A percentile compares a stretch with the other conserved stretches of the same genome.
Conservation (phyloP, 2,113 vertebrate genomes). For the Campylorhamphus procurvoides region DNA sequence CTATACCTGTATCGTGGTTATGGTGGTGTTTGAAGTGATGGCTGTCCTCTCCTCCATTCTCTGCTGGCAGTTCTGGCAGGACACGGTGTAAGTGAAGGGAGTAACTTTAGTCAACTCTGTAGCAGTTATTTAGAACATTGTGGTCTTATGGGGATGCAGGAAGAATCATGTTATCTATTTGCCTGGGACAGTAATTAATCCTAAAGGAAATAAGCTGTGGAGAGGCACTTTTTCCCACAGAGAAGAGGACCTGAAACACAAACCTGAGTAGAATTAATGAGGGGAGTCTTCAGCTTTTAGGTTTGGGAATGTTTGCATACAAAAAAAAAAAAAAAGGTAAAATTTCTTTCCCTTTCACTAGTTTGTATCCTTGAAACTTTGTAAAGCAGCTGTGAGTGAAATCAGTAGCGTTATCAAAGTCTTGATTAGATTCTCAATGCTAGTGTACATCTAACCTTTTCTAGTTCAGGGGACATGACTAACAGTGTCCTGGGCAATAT, state of each 20-base stretch:
- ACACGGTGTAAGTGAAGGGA: not conserved
- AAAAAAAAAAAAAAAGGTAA: not conserved
- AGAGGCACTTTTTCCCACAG: not conserved
- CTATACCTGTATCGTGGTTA: not conserved
- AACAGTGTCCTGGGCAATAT: not conserved
- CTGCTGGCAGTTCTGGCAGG: not conserved
- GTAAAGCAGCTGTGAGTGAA: not conserved
- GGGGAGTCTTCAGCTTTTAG: not conserved
- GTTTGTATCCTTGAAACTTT: not conserved
- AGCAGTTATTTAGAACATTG: not conserved
- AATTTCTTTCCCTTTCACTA: not conserved
- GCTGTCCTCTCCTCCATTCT: not conserved
- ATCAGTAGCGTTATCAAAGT: not conserved
- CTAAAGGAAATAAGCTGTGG: not conserved
- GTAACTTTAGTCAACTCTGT: not conserved
- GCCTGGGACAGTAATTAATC: not conserved
- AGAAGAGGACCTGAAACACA: not conserved
- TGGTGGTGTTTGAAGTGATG: not conserved
- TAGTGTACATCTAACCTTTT: not conserved
- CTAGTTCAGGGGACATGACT: not conserved
- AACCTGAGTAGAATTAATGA: not conserved
- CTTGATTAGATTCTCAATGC: not conserved
- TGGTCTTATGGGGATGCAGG: not conserved
- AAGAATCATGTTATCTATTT: not conserved
- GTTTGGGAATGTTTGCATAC: not conserved